Evolutionary conservation across 2,113 vertebrate species (phyloP), one percentile per base, ranked within the genome.

Genomic region (Ardeotis arabs): DNA sequence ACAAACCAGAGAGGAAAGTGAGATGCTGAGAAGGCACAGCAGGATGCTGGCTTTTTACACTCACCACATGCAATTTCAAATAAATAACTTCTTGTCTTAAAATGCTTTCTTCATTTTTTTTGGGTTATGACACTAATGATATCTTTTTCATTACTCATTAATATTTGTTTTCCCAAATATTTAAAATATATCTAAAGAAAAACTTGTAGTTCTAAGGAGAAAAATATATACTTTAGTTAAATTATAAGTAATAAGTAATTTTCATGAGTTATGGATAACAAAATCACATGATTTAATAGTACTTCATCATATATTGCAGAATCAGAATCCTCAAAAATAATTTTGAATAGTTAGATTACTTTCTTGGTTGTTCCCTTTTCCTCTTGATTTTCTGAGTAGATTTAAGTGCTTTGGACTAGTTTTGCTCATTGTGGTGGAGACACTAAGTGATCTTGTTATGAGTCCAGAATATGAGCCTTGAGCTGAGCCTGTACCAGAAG

Each of bases 191-290:
- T 66, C 41, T 64, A 44, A 80, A 70, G 11, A 66, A 92, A 53
- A 77, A 5, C 23, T 64, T 74, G 12, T 28, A 69, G 14, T 81
- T 14, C 31, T 55, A 82, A 73, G 10, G 23, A 41, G 39, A 79
- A 72, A 91, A 85, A 79, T 10, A n/a, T 15, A 11, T 9, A 37
- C 45, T 87, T 95, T 39, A 93, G 66, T 79, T 89, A 69, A 96
- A 93, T 91, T 94, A 56, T 31, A 87, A 85, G 84, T 45, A 95
- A 94, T 95, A 78, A 93, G 63, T 77, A 82, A 94, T 97, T 97
- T 96, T 84, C 77, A 89, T 95, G 95, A 95, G 47, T 87, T 96
- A 92, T 60, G 35, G n/a, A 90, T 92, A 90, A 95, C 41, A 96
- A 95, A 96, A 93, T 73, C 90, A 39, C 85, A 76, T 94, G 8